Conservation (phyloP, 1,140 invertebrate genomes). For the Bilobella aurantiaca region DNA sequence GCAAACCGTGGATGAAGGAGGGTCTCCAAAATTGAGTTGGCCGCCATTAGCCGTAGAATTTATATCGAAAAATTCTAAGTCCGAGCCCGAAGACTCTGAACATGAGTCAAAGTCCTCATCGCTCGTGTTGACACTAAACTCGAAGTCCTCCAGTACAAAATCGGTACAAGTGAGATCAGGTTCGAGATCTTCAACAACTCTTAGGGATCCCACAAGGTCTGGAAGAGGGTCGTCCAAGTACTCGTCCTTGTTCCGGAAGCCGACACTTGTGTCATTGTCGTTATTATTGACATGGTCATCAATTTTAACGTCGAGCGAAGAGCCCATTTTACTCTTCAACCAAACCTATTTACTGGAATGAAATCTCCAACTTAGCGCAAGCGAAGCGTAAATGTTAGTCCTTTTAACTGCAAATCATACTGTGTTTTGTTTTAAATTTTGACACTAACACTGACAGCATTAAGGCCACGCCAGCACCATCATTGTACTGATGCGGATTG, state of each 20-base stretch:
- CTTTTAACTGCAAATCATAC: neutral
- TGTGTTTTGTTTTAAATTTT: no score
- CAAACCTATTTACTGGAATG: neutral
- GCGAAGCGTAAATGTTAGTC: neutral
- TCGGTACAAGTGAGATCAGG: slow-evolving; percentile 29
- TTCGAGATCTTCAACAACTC: slow-evolving; percentile 25
- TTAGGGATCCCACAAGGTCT: slow-evolving; percentile 32
- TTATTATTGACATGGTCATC: slow-evolving; percentile 15
- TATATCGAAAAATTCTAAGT: slow-evolving; percentile 33
- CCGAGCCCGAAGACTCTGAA: slow-evolving; percentile 10
- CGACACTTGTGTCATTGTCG: neutral
- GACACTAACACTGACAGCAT: no score
- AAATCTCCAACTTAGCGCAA: neutral
- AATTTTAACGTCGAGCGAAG: neutral
- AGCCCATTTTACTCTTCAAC: no score
- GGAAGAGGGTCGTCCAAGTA: slow-evolving; percentile 34
- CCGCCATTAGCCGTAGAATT: neutral
- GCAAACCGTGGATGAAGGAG: neutral
- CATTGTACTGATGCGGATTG: no score
- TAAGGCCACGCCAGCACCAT: no score
- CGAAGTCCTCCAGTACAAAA: slow-evolving; percentile 33
- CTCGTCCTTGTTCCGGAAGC: slow-evolving; percentile 26
- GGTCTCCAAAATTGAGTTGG: neutral
- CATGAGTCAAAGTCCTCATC: slow-evolving; percentile 23
- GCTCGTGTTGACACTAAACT: slow-evolving; percentile 27